phyloP scores from a whole-genome alignment of 2,113 vertebrate species.

The Platichthys stellatus region DNA sequence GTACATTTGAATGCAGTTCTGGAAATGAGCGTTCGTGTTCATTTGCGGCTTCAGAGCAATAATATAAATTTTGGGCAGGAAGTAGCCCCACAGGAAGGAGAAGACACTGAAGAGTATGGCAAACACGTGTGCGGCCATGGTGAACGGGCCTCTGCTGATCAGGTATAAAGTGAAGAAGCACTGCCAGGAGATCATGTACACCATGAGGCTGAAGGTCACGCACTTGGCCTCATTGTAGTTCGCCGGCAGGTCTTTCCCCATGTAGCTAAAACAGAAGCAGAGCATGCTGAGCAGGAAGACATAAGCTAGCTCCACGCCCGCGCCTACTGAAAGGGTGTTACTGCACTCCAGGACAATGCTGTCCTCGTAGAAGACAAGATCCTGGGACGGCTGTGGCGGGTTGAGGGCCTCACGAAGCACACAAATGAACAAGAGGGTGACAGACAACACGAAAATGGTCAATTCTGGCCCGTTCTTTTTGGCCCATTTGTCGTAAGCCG shows the following conservation, averaged over 20 bases:
- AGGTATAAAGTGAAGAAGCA: conserved; percentile 84
- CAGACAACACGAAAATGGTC: conserved; percentile 70
- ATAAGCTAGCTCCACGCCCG: conserved; percentile 67
- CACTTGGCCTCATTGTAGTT: conserved; percentile 90
- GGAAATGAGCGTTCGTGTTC: conserved; percentile 82
- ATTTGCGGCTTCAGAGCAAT: conserved; percentile 80
- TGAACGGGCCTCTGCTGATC: conserved; percentile 74
- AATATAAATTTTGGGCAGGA: conserved; percentile 83
- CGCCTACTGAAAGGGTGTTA: conserved; percentile 66
- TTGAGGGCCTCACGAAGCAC: conserved; percentile 50
- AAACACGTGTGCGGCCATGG: conserved; percentile 76
- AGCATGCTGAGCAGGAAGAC: conserved; percentile 75
- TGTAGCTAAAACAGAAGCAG: conserved; percentile 86
- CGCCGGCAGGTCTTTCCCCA: conserved; percentile 87
- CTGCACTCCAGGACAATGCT: conserved; percentile 82
- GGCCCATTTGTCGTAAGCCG: conserved; percentile 82
- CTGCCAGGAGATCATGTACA: conserved; percentile 85
- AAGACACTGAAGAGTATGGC: conserved; percentile 79
- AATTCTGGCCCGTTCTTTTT: conserved; percentile 80
- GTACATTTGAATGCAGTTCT: conserved; percentile 86
- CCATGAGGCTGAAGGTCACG: conserved; percentile 84
- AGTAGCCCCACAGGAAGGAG: conserved; percentile 80
- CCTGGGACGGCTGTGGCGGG: conserved; percentile 41
- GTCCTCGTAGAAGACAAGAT: conserved; percentile 76
- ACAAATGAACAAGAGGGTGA: conserved; percentile 56